These are phyloP conservation scores for Synaphobranchus kaupii DNA, from an alignment of 2,797 vertebrate genomes.

Conservation along the genomic window DNA sequence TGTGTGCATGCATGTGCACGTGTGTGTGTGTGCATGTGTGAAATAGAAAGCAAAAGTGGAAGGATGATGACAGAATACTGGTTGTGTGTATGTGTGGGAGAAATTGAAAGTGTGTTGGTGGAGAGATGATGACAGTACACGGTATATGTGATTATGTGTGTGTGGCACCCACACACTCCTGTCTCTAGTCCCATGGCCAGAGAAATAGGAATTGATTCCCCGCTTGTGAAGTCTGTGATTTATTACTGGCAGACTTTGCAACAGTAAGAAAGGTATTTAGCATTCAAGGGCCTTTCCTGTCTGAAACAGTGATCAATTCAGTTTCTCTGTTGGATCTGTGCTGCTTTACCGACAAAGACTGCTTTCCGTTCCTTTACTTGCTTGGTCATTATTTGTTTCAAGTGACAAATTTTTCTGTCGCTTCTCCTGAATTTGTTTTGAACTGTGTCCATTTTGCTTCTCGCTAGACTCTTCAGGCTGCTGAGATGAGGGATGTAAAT, in stretches of 20 bases:
- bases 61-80: background rate
- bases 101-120: background rate
- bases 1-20: background rate
- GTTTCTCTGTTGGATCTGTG: background rate
- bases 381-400: background rate
- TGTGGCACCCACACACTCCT: background rate
- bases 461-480: slow-evolving; percentile 20
- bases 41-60: no score
- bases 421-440: slow-evolving; percentile 25
- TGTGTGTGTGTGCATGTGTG: background rate
- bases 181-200: background rate
- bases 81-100: background rate
- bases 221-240: slow-evolving; percentile 8
- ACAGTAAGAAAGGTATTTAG: slow-evolving; percentile 8
- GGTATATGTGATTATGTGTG: background rate
- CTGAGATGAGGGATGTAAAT: slow-evolving; percentile 37
- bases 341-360: background rate
- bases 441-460: slow-evolving; percentile 39
- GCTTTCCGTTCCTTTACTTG: slow-evolving; percentile 14
- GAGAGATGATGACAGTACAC: slow-evolving; percentile 18
- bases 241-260: slow-evolving; percentile 13
- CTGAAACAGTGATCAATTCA: background rate
- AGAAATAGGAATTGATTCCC: slow-evolving; percentile 13
- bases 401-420: slow-evolving; percentile 22
- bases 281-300: slow-evolving; percentile 21